A percentile compares a stretch with the other conserved stretches of the same genome.
Conservation (phyloP, 2,888 invertebrate species). For the Leptothorax acervorum region DNA sequence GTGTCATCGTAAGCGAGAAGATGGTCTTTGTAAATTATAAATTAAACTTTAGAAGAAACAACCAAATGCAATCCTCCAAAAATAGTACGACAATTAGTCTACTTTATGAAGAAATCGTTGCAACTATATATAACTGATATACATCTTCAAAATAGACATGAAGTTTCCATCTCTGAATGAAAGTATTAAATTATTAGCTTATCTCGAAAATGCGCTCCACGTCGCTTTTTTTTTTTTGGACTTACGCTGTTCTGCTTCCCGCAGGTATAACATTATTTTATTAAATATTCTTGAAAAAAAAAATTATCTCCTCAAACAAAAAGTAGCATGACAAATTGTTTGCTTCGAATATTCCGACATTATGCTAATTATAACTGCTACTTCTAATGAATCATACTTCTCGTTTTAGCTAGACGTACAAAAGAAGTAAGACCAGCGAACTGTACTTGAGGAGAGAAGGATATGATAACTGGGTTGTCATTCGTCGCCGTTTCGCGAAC, state of each 20-base stretch:
- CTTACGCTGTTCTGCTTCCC: not conserved
- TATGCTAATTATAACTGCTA: not conserved
- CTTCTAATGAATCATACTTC: conserved; percentile 13
- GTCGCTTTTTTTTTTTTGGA: not conserved
- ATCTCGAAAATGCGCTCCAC: not conserved
- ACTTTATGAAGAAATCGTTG: not conserved
- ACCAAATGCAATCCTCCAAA: not conserved
- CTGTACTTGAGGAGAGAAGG: conserved; percentile 7
- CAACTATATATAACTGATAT: not conserved
- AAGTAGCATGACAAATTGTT: not conserved
- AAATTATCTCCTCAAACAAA: not conserved
- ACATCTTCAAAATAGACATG: not conserved
- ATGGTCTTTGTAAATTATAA: conserved; percentile 10
- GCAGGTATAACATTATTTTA: conserved; percentile 9
- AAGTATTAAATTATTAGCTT: not conserved
- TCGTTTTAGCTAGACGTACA: not conserved
- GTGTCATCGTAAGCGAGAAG: not conserved
- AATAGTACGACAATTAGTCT: not conserved
- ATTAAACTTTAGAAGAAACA: not conserved
- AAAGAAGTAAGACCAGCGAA: not conserved
- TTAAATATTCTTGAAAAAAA: not conserved
- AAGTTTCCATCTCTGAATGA: not conserved
- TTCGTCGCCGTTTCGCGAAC: conserved; percentile 29
- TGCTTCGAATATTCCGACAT: not conserved
- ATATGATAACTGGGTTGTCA: conserved; percentile 10